Conservation (phyloP, 2,113 vertebrate species). For the Excalfactoria chinensis region DNA sequence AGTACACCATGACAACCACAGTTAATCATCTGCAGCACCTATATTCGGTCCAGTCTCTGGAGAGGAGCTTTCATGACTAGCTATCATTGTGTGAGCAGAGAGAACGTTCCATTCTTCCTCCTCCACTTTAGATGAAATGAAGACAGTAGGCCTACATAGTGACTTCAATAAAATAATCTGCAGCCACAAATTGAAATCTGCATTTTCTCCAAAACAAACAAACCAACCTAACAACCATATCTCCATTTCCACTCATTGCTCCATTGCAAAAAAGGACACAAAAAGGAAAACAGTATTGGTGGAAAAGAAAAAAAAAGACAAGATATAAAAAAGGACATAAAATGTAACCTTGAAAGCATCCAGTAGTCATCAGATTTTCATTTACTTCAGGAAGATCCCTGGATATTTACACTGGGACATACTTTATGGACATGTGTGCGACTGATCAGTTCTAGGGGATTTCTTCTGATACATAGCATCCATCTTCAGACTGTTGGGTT, state of each 20-base stretch:
- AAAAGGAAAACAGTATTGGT: accelerated
- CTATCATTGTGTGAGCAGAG: not conserved
- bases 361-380: not conserved
- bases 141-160: not conserved
- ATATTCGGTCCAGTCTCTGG: not conserved
- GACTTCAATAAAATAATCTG: not conserved
- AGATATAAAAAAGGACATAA: not conserved
- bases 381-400: not conserved
- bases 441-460: not conserved
- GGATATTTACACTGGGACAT: not conserved
- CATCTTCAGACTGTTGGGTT: not conserved
- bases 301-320: not conserved
- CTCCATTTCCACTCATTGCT: too few relatives aligned
- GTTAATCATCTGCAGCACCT: not conserved
- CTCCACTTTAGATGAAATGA: not conserved
- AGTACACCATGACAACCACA: not conserved
- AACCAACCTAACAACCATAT: too few relatives aligned
- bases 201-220: not conserved
- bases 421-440: not conserved
- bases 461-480: not conserved
- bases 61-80: not conserved
- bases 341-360: not conserved
- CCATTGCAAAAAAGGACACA: not conserved
- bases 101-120: not conserved
- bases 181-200: not conserved